These are phyloP conservation scores for Rhabdophis nuchalis DNA, from an alignment of 2,797 vertebrate species.

Conservation along the genomic window DNA sequence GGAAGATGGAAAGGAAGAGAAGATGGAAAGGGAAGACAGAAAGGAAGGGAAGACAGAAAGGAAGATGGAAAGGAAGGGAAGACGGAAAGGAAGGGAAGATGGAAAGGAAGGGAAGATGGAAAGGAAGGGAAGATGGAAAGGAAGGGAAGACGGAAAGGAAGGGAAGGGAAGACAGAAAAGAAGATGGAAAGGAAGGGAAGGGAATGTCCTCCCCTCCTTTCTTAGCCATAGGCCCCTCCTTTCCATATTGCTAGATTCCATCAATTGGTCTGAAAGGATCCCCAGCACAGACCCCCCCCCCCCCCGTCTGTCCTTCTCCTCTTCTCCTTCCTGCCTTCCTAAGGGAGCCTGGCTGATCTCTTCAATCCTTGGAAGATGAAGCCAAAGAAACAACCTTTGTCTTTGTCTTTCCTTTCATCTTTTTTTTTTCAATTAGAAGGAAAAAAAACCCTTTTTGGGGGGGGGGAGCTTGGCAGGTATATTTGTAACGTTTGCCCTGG, in stretches of 20 bases:
- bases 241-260: not conserved
- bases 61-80: too few species aligned
- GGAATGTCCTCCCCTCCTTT: not conserved
- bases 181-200: too few species aligned
- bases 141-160: too few species aligned
- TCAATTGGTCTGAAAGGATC: slow-evolving; percentile 1
- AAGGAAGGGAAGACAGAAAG: too few species aligned
- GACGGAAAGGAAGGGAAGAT: too few species aligned
- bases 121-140: too few species aligned
- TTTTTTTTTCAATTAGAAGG: not conserved
- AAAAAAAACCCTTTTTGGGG: not conserved
- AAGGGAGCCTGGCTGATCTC: not conserved
- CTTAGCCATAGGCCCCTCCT: not conserved
- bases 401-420: not conserved
- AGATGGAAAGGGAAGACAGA: not conserved
- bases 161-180: too few species aligned
- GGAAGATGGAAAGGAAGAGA: too few species aligned
- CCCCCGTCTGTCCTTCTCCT: accelerated
- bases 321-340: not conserved
- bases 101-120: too few species aligned
- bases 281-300: not conserved
- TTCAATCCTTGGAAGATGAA: not conserved
- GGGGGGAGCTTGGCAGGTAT: not conserved
- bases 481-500: not conserved
- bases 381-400: not conserved